These are phyloP conservation scores for Torymus texanus DNA, from an alignment of 2,888 invertebrate genomes.

Conservation along the genomic window DNA sequence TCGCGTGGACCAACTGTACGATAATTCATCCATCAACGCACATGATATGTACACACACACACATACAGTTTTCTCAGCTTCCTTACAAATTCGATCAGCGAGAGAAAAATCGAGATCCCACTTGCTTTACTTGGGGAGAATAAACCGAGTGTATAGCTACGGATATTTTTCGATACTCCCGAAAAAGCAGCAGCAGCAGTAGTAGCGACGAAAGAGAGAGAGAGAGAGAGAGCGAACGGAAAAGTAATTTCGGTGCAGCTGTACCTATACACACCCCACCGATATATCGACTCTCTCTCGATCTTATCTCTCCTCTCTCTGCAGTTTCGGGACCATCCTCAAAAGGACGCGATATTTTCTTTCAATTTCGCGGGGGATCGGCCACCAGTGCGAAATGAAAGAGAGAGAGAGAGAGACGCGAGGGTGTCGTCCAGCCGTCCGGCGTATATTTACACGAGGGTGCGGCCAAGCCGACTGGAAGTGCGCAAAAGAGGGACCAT, in stretches of 20 bases:
- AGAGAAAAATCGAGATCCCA: conserved; percentile 19
- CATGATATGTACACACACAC: too few species aligned
- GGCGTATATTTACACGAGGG: conserved; percentile 49
- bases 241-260: conserved; percentile 56
- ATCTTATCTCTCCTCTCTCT: conserved; percentile 52
- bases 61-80: background rate
- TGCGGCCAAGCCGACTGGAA: conserved; percentile 52
- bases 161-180: conserved; percentile 51
- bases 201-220: conserved; percentile 9
- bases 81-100: conserved; percentile 22
- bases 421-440: conserved; percentile 13
- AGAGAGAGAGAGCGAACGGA: conserved; percentile 37
- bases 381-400: conserved; percentile 58
- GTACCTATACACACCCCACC: conserved; percentile 29
- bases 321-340: conserved; percentile 31
- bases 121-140: conserved; percentile 24
- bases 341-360: conserved; percentile 65
- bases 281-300: conserved; percentile 34
- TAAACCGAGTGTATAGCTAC: conserved; percentile 18
- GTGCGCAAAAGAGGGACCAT: conserved; percentile 28
- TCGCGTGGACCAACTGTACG: too few species aligned
- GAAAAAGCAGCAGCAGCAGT: conserved; percentile 17
- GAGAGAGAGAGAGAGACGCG: background rate
- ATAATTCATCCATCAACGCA: conserved; percentile 9
- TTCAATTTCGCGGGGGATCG: conserved; percentile 64